phyloP scores from a whole-genome alignment of 53 echinoderm and acorn worm genomes.

The Henricia sp. region DNA sequence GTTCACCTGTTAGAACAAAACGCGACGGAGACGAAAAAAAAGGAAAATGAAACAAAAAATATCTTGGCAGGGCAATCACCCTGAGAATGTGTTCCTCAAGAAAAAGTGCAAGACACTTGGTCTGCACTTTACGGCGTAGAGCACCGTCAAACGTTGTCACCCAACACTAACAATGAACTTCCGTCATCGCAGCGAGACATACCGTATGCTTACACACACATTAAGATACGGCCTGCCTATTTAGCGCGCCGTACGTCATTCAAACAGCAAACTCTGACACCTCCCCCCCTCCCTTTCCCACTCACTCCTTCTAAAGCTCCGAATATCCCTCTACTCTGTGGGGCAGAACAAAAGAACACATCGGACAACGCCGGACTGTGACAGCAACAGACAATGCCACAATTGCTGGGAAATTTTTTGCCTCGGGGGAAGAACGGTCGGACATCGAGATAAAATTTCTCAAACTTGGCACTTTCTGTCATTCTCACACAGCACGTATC shows the following conservation, averaged over 20 bases:
- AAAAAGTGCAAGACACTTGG: conserved; percentile 58
- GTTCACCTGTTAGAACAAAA: too few relatives aligned
- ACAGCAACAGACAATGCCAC: conserved; percentile 14
- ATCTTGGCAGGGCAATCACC: conserved; percentile 47
- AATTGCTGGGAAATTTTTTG: not conserved
- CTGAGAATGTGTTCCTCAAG: conserved; percentile 32
- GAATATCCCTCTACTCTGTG: not conserved
- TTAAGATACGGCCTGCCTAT: conserved; percentile 39
- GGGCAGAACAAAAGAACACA: conserved; percentile 37
- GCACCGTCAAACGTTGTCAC: conserved; percentile 26
- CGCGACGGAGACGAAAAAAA: not conserved
- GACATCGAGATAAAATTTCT: conserved; percentile 14
- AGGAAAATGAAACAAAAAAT: not conserved
- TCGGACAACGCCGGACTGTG: not conserved
- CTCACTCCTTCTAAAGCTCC: conserved; percentile 3
- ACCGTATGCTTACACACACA: conserved; percentile 44
- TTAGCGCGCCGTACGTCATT: conserved; percentile 53
- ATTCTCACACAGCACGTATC: not conserved
- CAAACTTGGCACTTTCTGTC: conserved; percentile 5
- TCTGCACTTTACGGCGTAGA: conserved; percentile 52
- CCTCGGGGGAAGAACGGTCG: not conserved
- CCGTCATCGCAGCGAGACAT: not conserved
- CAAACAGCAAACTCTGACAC: not conserved
- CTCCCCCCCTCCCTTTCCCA: not conserved
- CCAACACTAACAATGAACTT: conserved; percentile 51